A percentile compares a stretch with the other conserved stretches of the same genome.
These are phyloP conservation scores for Cheilosia soror DNA, from an alignment of 2,888 invertebrate species.

Conservation along the genomic window DNA sequence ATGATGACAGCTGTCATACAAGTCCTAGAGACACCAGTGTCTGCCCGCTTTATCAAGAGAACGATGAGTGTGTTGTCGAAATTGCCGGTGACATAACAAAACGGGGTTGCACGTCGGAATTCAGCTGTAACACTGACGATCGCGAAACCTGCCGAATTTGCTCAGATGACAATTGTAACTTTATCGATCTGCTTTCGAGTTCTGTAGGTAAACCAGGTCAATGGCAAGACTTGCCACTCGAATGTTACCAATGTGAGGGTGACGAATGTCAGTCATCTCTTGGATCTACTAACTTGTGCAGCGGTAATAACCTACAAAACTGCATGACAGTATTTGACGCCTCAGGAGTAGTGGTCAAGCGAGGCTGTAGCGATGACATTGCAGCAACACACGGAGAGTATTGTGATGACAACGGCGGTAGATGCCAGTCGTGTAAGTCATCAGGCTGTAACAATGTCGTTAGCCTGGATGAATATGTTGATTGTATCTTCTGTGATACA, in stretches of 20 bases:
- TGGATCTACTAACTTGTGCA: constrained; percentile 73
- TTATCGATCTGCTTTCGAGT: constrained; percentile 76
- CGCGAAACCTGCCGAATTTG: constrained; percentile 79
- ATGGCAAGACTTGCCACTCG: constrained; percentile 81
- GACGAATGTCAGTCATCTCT: constrained; percentile 75
- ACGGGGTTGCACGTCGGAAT: constrained; percentile 79
- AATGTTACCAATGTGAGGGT: constrained; percentile 78
- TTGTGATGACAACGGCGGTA: constrained; percentile 78
- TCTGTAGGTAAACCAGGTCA: constrained; percentile 80
- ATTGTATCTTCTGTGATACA: constrained; percentile 80
- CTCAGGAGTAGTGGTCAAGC: constrained; percentile 76
- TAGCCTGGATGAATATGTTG: constrained; percentile 76
- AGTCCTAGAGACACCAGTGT: constrained; percentile 74
- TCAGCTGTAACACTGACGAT: constrained; percentile 77
- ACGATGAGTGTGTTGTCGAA: constrained; percentile 78
- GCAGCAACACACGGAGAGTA: constrained; percentile 71
- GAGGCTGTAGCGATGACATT: constrained; percentile 80
- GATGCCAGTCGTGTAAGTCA: constrained; percentile 80
- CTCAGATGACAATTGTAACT: constrained; percentile 78
- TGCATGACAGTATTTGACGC: constrained; percentile 80
- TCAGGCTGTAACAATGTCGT: constrained; percentile 79
- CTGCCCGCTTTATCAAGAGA: constrained; percentile 77
- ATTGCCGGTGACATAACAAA: constrained; percentile 77
- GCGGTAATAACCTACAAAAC: constrained; percentile 79
- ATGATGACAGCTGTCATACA: constrained; percentile 77